Evolutionary conservation across 2,113 vertebrate species (phyloP).

Genomic region (Turdus rufiventris): DNA sequence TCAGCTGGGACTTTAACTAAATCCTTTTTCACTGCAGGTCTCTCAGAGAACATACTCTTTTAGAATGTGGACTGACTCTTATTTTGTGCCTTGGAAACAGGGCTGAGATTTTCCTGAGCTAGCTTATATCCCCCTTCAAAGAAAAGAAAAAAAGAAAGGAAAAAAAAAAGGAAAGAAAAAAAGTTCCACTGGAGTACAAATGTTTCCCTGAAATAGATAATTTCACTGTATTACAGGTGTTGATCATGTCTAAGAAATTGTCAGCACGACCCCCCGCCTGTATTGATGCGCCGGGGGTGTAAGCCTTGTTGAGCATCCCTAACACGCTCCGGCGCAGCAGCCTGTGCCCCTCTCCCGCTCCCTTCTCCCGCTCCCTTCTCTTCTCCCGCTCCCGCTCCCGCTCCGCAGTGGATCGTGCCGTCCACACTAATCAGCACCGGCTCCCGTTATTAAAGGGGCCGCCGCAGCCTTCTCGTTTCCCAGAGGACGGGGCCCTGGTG

Average conservation of each 20-base stretch:
- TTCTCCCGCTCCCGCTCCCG: background rate
- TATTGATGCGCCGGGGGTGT: fast-evolving
- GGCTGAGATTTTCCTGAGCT: background rate
- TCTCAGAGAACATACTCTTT: background rate
- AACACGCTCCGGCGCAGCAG: background rate
- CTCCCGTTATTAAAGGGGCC: background rate
- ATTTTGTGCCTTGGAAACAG: background rate
- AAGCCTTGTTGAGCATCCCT: no score
- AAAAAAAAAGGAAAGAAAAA: fast-evolving
- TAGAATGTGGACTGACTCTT: background rate
- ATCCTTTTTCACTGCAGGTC: background rate
- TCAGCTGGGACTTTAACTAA: background rate
- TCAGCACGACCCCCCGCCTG: fast-evolving
- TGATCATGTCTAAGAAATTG: background rate
- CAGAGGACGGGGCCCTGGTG: background rate
- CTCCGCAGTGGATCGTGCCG: conserved; percentile 49
- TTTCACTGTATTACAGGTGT: background rate
- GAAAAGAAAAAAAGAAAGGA: fast-evolving
- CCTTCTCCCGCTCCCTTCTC: background rate
- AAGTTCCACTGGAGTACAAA: background rate
- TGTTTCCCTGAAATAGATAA: background rate
- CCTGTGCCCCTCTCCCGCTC: background rate
- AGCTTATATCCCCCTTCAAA: background rate
- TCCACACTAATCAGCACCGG: conserved; percentile 23
- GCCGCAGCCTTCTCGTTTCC: background rate